A percentile compares a stretch with the other conserved stretches of the same genome.
These are phyloP conservation scores for Trichonephila inaurata DNA, from an alignment of 1,140 invertebrate genomes.

Conservation along the genomic window DNA sequence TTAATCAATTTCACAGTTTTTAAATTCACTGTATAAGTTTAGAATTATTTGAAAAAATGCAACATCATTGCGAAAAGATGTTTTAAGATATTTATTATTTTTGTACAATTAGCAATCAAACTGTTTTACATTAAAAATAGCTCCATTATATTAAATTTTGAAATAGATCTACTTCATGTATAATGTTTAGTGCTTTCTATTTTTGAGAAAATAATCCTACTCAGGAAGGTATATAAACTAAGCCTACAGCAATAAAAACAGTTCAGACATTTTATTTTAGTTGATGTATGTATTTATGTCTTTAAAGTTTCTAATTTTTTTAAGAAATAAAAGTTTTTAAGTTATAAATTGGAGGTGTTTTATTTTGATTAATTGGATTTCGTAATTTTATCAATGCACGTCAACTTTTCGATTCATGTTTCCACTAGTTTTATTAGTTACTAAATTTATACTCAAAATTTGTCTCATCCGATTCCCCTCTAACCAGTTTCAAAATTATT, in stretches of 20 bases:
- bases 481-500: too few species aligned
- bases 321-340: slow-evolving; percentile 20
- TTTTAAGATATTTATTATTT: neutral
- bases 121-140: neutral
- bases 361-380: neutral
- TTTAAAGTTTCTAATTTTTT: slow-evolving; percentile 11
- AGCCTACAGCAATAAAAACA: neutral
- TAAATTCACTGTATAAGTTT: neutral
- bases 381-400: too few species aligned
- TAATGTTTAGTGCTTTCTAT: neutral
- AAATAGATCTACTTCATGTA: neutral
- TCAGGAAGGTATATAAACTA: neutral
- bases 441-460: too few species aligned
- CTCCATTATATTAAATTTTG: neutral
- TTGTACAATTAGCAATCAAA: neutral
- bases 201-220: slow-evolving; percentile 11
- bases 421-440: too few species aligned
- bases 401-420: too few species aligned
- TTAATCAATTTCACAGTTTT: too few species aligned
- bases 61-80: neutral
- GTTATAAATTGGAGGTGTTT: neutral
- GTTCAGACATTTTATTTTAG: neutral
- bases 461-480: too few species aligned
- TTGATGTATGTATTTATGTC: neutral
- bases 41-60: neutral